phyloP scores from a whole-genome alignment of 2,113 vertebrate genomes.

The Menura novaehollandiae region DNA sequence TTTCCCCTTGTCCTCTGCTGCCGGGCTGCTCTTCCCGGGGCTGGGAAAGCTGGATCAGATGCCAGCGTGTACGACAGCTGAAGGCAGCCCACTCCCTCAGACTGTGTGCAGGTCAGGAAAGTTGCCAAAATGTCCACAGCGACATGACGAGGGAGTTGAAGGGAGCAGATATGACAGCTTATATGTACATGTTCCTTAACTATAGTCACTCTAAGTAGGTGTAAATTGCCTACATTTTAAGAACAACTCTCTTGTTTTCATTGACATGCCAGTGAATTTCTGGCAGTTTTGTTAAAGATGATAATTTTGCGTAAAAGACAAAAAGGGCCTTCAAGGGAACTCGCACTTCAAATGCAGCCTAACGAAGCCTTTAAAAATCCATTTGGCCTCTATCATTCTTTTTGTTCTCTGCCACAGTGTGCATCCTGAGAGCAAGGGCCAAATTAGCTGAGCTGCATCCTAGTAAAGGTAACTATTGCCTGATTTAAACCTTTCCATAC shows the following conservation, averaged over 20 bases:
- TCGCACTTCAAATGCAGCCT: background rate
- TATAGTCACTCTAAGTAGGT: slow-evolving; percentile 33
- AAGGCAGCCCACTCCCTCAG: background rate
- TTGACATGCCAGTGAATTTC: slow-evolving; percentile 23
- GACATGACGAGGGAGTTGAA: background rate
- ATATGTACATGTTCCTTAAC: background rate
- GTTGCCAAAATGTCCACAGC: background rate
- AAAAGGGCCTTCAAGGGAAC: background rate
- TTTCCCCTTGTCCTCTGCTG: background rate
- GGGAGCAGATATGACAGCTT: slow-evolving; percentile 33
- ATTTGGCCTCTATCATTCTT: background rate
- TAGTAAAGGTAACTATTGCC: background rate
- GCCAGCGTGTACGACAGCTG: background rate
- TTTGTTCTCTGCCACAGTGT: background rate
- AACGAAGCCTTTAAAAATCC: background rate
- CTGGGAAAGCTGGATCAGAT: background rate
- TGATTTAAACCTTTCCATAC: background rate
- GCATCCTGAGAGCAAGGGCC: background rate
- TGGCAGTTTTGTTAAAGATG: slow-evolving; percentile 1
- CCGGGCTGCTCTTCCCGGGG: background rate
- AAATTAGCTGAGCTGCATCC: background rate
- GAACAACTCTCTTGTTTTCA: slow-evolving; percentile 41
- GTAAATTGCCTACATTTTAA: slow-evolving; percentile 47
- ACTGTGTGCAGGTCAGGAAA: background rate
- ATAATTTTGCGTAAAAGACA: background rate